These are phyloP conservation scores for Sternotherus odoratus DNA, from an alignment of 2,797 vertebrate species.

Conservation along the genomic window DNA sequence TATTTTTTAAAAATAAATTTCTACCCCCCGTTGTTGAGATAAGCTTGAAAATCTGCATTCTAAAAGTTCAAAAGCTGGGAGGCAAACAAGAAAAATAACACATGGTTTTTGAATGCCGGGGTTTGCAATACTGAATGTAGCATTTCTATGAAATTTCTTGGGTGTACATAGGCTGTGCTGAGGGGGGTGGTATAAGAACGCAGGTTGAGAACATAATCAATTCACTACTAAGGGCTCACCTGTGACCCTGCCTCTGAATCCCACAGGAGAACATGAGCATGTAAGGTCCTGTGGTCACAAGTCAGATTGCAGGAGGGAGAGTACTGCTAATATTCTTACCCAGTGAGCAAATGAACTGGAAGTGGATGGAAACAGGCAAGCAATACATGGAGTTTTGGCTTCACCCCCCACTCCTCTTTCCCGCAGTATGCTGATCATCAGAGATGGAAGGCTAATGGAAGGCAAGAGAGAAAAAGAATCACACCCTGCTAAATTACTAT, in stretches of 20 bases:
- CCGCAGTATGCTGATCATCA: not conserved
- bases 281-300: not conserved
- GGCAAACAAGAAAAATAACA: not conserved
- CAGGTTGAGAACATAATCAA: not conserved
- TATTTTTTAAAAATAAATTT: not conserved
- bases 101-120: not conserved
- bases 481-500: not conserved
- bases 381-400: not conserved
- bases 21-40: not conserved
- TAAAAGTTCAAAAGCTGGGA: not conserved
- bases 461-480: not conserved
- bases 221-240: not conserved
- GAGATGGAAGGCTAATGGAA: not conserved
- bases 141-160: not conserved
- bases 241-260: not conserved
- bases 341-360: not conserved
- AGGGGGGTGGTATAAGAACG: not conserved
- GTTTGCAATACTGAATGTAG: not conserved
- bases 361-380: not conserved
- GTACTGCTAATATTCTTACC: not conserved
- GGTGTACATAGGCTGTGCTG: not conserved
- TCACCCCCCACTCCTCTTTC: not conserved
- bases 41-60: not conserved
- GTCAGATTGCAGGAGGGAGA: not conserved
- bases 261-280: not conserved